A percentile compares a stretch with the other conserved stretches of the same genome.
Conservation (phyloP, 2,888 invertebrate species). For the Ischnura elegans region DNA sequence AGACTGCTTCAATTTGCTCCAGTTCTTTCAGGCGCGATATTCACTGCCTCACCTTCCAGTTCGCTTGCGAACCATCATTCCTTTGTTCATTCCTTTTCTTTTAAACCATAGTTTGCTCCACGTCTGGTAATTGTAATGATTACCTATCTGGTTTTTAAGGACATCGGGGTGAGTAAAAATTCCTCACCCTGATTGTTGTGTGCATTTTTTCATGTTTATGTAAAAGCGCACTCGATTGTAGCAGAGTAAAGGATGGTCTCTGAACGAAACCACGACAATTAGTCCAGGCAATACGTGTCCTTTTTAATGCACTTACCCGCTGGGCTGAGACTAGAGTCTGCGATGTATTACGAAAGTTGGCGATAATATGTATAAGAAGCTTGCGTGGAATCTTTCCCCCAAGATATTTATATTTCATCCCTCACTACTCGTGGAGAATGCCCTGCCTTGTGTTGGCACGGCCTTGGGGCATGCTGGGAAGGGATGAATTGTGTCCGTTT, state of each 20-base stretch:
- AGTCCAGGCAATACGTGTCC: neutral
- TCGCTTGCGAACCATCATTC: neutral
- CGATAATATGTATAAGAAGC: neutral
- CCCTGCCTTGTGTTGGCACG: neutral
- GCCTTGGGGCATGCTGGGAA: neutral
- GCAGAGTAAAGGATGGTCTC: neutral
- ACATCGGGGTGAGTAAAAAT: no score
- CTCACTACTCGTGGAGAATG: neutral
- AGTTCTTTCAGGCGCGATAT: constrained; percentile 41
- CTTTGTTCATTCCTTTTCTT: neutral
- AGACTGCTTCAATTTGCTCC: constrained; percentile 40
- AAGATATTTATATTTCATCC: neutral
- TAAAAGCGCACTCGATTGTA: neutral
- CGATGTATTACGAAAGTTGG: neutral
- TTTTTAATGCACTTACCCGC: neutral
- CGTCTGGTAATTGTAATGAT: no score
- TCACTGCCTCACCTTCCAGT: neutral
- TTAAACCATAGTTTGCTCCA: no score
- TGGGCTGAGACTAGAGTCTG: neutral
- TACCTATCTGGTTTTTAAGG: no score
- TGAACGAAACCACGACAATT: neutral
- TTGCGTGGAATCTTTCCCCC: neutral
- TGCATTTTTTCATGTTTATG: neutral
- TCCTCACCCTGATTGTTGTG: neutral
- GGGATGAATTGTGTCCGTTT: neutral